Conservation (phyloP, 1,140 invertebrate species). For the Achroia grisella region DNA sequence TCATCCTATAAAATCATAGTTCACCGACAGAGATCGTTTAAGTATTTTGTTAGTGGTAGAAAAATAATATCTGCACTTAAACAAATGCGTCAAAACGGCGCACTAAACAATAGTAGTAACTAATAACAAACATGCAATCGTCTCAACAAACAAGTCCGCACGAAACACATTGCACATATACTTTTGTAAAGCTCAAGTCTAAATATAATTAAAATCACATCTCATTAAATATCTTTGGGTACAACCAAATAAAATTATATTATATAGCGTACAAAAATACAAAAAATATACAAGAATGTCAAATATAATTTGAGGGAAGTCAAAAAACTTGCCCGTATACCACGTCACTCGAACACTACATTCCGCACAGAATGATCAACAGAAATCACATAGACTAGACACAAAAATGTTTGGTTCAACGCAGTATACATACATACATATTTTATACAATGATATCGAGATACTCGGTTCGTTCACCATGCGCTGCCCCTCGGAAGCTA, state of each 20-base stretch:
- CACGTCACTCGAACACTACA: constrained; percentile 9
- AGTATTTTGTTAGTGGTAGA: not conserved
- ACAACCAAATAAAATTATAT: constrained; percentile 67
- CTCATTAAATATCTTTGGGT: constrained; percentile 71
- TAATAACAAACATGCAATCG: constrained; percentile 49
- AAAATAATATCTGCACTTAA: constrained; percentile 7
- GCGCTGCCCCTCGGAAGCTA: not conserved
- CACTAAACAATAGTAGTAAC: constrained; percentile 15
- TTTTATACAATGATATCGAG: not conserved
- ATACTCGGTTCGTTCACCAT: too few relatives aligned
- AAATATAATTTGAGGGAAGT: constrained; percentile 28
- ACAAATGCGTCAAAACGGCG: not conserved
- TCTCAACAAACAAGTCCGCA: constrained; percentile 26
- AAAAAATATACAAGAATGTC: constrained; percentile 65
- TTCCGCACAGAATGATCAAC: constrained; percentile 6
- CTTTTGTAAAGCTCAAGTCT: constrained; percentile 63
- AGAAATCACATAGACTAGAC: constrained; percentile 20
- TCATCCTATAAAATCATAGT: too few relatives aligned
- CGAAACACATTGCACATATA: constrained; percentile 51
- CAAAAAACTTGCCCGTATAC: constrained; percentile 14
- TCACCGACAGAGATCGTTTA: too few relatives aligned
- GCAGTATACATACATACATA: not conserved
- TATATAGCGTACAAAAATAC: constrained; percentile 65
- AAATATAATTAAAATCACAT: constrained; percentile 66
- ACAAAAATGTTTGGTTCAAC: not conserved